Percentiles rank a stretch among this genome's conserved stretches.
phyloP scores from a whole-genome alignment of 2,113 vertebrate genomes.

The Octodon degus region DNA sequence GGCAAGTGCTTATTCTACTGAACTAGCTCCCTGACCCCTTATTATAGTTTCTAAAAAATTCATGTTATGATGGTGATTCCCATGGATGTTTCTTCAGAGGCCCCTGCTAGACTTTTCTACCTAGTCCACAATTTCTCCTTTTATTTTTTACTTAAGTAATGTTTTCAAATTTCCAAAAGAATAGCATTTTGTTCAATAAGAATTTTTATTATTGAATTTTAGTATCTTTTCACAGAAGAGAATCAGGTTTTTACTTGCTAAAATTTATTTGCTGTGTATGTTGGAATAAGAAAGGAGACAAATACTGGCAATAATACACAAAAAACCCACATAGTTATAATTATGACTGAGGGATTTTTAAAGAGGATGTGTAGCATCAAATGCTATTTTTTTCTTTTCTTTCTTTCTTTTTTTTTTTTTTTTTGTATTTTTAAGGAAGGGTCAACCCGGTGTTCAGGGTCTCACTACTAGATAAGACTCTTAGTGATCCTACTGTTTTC shows the following conservation, averaged over 20 bases:
- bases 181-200: neutral
- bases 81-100: neutral
- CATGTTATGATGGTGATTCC: neutral
- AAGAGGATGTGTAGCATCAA: neutral
- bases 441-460: too few relatives aligned
- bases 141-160: neutral
- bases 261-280: neutral
- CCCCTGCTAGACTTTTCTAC: neutral
- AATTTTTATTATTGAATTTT: neutral
- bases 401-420: neutral
- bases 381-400: neutral
- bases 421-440: too few relatives aligned
- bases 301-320: neutral
- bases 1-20: too few relatives aligned
- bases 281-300: neutral
- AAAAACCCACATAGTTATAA: neutral
- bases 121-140: neutral
- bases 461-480: too few relatives aligned
- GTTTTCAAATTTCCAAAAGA: neutral
- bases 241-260: neutral
- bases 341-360: neutral
- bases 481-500: too few relatives aligned
- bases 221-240: neutral
- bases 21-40: neutral
- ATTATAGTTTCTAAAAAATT: neutral